Evolutionary conservation across 2,888 invertebrate genomes (phyloP).

Genomic region (Nephrotoma guestfalica): DNA sequence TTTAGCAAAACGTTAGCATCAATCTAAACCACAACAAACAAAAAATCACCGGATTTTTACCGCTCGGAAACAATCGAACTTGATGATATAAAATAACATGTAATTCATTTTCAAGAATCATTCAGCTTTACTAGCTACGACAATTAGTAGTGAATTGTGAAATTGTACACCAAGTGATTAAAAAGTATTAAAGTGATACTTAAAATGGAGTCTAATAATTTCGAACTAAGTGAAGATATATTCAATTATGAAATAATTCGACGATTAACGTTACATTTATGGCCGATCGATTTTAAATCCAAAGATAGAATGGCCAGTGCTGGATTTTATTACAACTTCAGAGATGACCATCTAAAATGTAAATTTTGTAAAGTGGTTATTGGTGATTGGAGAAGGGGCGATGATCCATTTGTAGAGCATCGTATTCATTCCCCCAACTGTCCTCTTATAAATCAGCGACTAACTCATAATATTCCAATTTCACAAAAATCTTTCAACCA

Average conservation of each 20-base stretch:
- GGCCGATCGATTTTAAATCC: background rate
- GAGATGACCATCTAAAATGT: conserved; percentile 64
- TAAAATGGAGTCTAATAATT: background rate
- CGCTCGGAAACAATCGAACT: too few relatives aligned
- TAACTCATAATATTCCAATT: conserved; percentile 48
- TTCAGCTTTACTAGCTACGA: background rate
- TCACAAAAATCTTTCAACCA: background rate
- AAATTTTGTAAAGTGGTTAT: conserved; percentile 69
- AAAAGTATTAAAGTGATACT: background rate
- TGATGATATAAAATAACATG: too few relatives aligned
- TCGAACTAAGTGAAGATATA: background rate
- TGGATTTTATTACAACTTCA: conserved; percentile 69
- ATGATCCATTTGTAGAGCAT: conserved; percentile 69
- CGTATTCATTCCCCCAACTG: conserved; percentile 67
- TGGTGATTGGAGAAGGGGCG: conserved; percentile 67
- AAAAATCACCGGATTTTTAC: too few relatives aligned
- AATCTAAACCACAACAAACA: too few relatives aligned
- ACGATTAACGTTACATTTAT: background rate
- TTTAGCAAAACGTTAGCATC: too few relatives aligned
- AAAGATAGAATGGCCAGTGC: conserved; percentile 49
- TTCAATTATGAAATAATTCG: background rate
- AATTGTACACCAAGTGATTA: background rate
- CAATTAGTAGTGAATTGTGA: background rate
- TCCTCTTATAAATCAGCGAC: conserved; percentile 50
- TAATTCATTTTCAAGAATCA: too few relatives aligned